Base-by-base conservation (phyloP, 2,113 vertebrate species). In the Neofelis nebulosa region DNA sequence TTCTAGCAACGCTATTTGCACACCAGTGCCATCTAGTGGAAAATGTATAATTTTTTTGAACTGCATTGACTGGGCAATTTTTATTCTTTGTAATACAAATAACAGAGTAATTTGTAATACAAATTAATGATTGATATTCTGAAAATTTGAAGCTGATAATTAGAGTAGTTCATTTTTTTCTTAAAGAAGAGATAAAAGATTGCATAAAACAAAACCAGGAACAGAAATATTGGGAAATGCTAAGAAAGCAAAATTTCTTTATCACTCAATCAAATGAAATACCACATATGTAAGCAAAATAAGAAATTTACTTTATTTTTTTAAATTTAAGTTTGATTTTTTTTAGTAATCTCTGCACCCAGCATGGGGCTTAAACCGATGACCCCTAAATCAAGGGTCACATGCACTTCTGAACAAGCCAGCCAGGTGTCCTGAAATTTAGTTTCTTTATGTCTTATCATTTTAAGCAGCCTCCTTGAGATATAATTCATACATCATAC, bases 11-110 rank as follows among this genome's bases (percentile, higher is more conserved):
- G 89, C 57, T 94, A 41, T 84, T 97, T 98, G 92, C 57, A 84
- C 88, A 91, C 36, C 0, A 93, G 50, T 94, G 97, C 98, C 98
- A 97, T 89, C 98, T 98, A 84, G 97, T 97, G 98, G 97, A 87
- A 90, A 85, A 73, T 78, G 10, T 41, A 38, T 76, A 19, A 50
- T 87, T 96, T 95, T 89, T 33, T 87, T 41, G 25, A 79, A 52
- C 19, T 33, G 19, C 31, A 50, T 14, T 78, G 55, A 48, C 45
- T 36, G 19, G 27, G 45, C 21, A 92, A 50, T 87, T 50, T 93
- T 55, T 81, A 6, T 50, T 57, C 23, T 87, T 89, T 41, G 23
- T 94, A 48, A 95, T 93, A 68, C 57, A 71, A 55, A 45, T 45
- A 45, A 45, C 45, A 45, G 45, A 45, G 45, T 45, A 45, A 45